Percentiles rank a stretch among this genome's conserved stretches.
These are phyloP conservation scores for Tokudaia tokunoshimensis DNA, from an alignment of 2,797 vertebrate genomes.

Conservation along the genomic window DNA sequence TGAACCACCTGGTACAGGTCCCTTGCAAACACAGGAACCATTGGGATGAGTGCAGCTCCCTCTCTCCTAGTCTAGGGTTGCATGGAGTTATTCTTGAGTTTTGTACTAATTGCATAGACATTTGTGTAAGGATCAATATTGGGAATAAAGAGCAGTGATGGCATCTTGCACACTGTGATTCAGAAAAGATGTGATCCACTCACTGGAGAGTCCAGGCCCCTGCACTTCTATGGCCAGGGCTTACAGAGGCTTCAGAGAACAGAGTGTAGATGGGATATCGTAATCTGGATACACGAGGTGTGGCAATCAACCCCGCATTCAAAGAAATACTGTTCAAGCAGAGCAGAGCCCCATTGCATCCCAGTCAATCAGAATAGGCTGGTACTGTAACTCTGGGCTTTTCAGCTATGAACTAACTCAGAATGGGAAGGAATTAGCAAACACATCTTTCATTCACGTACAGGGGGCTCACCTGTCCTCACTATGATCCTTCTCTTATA, in stretches of 20 bases:
- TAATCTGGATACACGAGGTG: no score
- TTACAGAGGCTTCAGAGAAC: neutral
- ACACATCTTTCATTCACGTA: neutral
- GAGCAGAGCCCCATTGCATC: neutral
- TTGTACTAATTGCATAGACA: slow-evolving; percentile 74
- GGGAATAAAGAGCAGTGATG: slow-evolving; percentile 56
- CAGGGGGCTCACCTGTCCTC: neutral
- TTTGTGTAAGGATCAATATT: slow-evolving; percentile 38
- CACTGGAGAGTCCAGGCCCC: neutral
- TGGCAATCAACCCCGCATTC: neutral
- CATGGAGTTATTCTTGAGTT: slow-evolving; percentile 67
- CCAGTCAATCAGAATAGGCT: neutral
- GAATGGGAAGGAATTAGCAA: neutral
- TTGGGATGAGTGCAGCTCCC: neutral
- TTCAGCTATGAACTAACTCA: neutral
- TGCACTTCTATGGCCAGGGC: no score
- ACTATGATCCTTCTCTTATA: neutral
- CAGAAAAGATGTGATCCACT: slow-evolving; percentile 22
- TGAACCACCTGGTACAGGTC: neutral
- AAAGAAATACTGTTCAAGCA: neutral
- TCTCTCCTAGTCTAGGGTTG: slow-evolving; percentile 56
- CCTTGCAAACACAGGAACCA: neutral
- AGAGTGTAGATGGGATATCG: neutral
- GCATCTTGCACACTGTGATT: slow-evolving; percentile 42
- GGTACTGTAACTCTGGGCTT: neutral